These are phyloP conservation scores for Prenolepis imparis DNA, from an alignment of 2,888 invertebrate species.

Conservation along the genomic window DNA sequence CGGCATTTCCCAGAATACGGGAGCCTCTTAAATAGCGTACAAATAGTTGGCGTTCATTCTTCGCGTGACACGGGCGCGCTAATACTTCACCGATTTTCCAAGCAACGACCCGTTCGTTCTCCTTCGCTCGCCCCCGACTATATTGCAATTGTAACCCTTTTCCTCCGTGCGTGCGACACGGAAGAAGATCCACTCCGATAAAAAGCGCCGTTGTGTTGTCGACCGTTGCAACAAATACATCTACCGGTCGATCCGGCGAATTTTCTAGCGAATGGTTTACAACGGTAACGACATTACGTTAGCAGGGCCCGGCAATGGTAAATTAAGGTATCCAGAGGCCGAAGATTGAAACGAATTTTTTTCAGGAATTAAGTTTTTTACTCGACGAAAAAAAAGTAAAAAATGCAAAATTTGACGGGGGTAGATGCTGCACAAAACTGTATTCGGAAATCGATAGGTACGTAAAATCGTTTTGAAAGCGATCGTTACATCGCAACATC, in stretches of 20 bases:
- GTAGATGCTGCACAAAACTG: neutral
- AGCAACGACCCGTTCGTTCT: slow-evolving; percentile 41
- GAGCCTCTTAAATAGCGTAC: slow-evolving; percentile 50
- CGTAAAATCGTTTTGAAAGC: neutral
- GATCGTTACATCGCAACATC: slow-evolving; percentile 1
- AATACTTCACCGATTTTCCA: slow-evolving; percentile 56
- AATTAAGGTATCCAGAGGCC: neutral
- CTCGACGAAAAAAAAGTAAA: neutral
- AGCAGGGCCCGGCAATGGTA: neutral
- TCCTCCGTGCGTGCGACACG: slow-evolving; percentile 51
- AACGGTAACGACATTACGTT: slow-evolving; percentile 65
- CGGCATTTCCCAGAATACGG: neutral
- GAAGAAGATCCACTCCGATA: slow-evolving; percentile 60
- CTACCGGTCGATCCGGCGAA: slow-evolving; percentile 52
- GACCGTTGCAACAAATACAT: slow-evolving; percentile 60
- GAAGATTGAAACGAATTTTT: neutral
- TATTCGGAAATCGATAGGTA: slow-evolving; percentile 10
- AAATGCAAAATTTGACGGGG: neutral
- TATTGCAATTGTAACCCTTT: slow-evolving; percentile 61
- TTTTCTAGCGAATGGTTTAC: slow-evolving; percentile 60
- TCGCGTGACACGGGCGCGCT: slow-evolving; percentile 59
- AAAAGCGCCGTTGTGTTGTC: slow-evolving; percentile 50
- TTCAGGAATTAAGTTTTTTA: neutral
- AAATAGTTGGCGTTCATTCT: slow-evolving; percentile 47
- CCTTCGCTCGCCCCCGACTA: slow-evolving; percentile 19